Evolutionary conservation across 2,888 invertebrate genomes (phyloP), one percentile per base, ranked within the genome.

Genomic region (Xestobium rufovillosum): DNA sequence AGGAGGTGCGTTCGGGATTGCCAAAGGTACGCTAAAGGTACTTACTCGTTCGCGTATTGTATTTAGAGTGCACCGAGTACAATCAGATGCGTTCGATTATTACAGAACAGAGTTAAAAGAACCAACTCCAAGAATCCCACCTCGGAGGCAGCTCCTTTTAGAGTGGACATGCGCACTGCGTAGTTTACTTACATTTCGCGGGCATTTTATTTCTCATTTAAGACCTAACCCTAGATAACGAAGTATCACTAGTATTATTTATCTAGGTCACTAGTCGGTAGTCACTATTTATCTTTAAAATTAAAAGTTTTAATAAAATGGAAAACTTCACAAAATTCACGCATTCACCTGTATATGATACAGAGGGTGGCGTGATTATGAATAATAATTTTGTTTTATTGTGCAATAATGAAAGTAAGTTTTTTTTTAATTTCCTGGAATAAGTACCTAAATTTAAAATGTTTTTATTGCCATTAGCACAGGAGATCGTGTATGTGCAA

Each of bases 351-450:
- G 23, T 19, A 19, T n/a, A n/a, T 8, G 23, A 19, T 19, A n/a
- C n/a, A 19, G 6, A 19, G n/a, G 23, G 23, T 6, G n/a, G n/a
- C n/a, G 23, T n/a, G 6, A n/a, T 19, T 19, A 19, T 19, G n/a
- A 19, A 19, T n/a, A 19, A 19, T n/a, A 19, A 19, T n/a, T 8
- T 8, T 19, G 23, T n/a, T n/a, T 19, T 19, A 19, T n/a, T 19
- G 23, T 19, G n/a, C 23, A 19, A 19, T n/a, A 19, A n/a, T 19
- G n/a, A 19, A 19, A 19, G 23, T 19, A 19, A n/a, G 23, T 19
- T 19, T n/a, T n/a, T n/a, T n/a, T n/a, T n/a, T n/a, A n/a, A 19
- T 19, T 19, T 8, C 6, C 23, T 19, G 6, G 6, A 8, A 19
- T 19, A 8, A 8, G n/a, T 19, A 19, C 6, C n/a, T 8, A 6